These are phyloP conservation scores for Neopipo cinnamomea DNA, from an alignment of 2,113 vertebrate genomes.

Conservation along the genomic window DNA sequence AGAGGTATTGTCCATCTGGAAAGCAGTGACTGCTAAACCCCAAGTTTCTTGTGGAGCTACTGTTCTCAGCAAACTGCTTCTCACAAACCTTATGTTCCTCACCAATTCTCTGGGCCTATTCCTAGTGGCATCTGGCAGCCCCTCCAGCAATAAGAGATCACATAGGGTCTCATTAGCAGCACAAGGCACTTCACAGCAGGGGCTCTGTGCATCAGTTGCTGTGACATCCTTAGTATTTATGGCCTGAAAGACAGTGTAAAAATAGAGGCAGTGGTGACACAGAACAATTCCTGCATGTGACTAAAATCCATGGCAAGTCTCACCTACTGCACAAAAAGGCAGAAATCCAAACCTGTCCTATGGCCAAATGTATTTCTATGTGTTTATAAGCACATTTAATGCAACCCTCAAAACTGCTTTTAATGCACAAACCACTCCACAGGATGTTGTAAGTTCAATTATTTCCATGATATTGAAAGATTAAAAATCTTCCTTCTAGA, in stretches of 20 bases:
- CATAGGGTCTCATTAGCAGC: slow-evolving; percentile 4
- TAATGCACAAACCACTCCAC: background rate
- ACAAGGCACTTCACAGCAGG: background rate
- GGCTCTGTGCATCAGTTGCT: background rate
- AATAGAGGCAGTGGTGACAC: background rate
- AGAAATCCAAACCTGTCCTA: background rate
- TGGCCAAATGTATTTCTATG: background rate
- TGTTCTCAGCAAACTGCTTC: background rate
- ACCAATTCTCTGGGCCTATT: background rate
- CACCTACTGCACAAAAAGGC: background rate
- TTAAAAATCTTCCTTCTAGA: background rate
- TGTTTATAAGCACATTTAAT: background rate
- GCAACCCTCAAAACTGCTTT: background rate
- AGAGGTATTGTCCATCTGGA: background rate
- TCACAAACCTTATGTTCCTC: background rate
- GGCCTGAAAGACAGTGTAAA: background rate
- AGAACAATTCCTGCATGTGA: background rate
- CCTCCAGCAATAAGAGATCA: background rate
- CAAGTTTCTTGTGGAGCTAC: background rate
- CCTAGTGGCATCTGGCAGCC: background rate
- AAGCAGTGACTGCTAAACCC: background rate
- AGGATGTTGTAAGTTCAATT: background rate
- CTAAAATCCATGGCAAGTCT: background rate
- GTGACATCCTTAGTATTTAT: background rate
- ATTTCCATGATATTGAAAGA: background rate